These are phyloP conservation scores for Lucilia sericata DNA, from an alignment of 1,140 invertebrate genomes.

Conservation along the genomic window DNA sequence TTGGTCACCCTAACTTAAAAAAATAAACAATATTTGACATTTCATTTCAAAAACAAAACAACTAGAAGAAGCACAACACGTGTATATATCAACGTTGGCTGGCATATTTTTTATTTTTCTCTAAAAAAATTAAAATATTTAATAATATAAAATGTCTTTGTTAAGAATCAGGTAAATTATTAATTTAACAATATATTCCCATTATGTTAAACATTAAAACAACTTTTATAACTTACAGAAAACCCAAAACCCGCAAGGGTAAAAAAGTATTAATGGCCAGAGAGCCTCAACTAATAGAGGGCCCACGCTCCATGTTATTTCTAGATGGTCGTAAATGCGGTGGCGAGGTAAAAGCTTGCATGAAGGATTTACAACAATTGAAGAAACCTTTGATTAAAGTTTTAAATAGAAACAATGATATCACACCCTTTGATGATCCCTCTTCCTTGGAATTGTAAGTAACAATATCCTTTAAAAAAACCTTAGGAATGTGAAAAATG, in stretches of 20 bases:
- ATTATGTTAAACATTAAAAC: not conserved
- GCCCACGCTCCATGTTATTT: slow-evolving; percentile 86
- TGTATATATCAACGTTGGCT: not conserved
- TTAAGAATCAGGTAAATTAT: slow-evolving; percentile 58
- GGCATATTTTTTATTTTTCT: not conserved
- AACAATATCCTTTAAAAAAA: not conserved
- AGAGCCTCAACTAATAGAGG: slow-evolving; percentile 91
- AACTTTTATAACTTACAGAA: slow-evolving; percentile 64
- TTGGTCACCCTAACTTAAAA: not conserved
- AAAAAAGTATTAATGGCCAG: slow-evolving; percentile 85
- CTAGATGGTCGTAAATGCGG: slow-evolving; percentile 89
- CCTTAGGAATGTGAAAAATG: not conserved
- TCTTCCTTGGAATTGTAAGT: slow-evolving; percentile 81
- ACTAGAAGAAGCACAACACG: slow-evolving; percentile 18
- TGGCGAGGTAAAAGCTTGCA: slow-evolving; percentile 76
- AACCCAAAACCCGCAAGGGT: slow-evolving; percentile 89
- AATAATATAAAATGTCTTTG: slow-evolving; percentile 58
- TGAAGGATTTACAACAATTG: slow-evolving; percentile 90
- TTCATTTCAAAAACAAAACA: not conserved
- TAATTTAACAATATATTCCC: not conserved
- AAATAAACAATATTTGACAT: slow-evolving; percentile 33
- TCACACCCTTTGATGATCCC: slow-evolving; percentile 88
- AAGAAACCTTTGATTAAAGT: slow-evolving; percentile 88
- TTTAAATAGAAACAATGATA: slow-evolving; percentile 84
- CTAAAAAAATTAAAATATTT: not conserved